Percentiles rank a stretch among this genome's conserved stretches.
These are phyloP conservation scores for Melanotaenia trifasciata DNA, from an alignment of 2,797 vertebrate species.

Conservation along the genomic window DNA sequence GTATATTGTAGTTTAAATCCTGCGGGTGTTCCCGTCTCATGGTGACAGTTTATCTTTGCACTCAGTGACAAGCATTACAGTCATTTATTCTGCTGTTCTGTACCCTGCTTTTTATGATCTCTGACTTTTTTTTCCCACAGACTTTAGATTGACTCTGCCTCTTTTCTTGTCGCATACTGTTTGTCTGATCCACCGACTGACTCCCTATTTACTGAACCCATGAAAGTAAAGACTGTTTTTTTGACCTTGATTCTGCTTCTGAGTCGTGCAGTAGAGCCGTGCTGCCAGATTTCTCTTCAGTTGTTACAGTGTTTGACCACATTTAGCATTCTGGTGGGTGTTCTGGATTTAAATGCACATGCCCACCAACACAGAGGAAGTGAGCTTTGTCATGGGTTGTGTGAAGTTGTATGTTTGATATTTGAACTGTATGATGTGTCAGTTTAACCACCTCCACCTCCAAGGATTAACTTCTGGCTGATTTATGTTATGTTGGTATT, in stretches of 20 bases:
- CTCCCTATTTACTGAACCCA: neutral
- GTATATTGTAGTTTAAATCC: neutral
- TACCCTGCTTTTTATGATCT: neutral
- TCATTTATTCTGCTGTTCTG: neutral
- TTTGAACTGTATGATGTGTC: neutral
- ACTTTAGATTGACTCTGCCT: neutral
- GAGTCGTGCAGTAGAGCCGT: neutral
- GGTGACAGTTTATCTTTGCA: neutral
- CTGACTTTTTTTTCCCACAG: neutral
- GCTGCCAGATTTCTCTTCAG: constrained; percentile 4
- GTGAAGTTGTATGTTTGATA: neutral
- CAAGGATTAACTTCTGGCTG: constrained; percentile 15
- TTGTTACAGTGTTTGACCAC: neutral
- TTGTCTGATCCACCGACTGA: constrained; percentile 10
- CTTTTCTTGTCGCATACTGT: constrained; percentile 9
- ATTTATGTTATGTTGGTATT: constrained; percentile 13
- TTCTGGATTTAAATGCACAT: constrained; percentile 10
- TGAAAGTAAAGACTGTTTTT: constrained; percentile 3
- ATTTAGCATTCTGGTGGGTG: constrained; percentile 3
- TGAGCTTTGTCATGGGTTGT: constrained; percentile 4
- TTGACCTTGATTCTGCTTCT: constrained; percentile 10
- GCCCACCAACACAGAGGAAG: neutral
- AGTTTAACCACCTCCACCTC: neutral
- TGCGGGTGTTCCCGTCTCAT: neutral
- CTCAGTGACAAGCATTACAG: neutral